These are phyloP conservation scores for Phrynocephalus vlangalii DNA, from an alignment of 2,797 vertebrate species.

Conservation along the genomic window DNA sequence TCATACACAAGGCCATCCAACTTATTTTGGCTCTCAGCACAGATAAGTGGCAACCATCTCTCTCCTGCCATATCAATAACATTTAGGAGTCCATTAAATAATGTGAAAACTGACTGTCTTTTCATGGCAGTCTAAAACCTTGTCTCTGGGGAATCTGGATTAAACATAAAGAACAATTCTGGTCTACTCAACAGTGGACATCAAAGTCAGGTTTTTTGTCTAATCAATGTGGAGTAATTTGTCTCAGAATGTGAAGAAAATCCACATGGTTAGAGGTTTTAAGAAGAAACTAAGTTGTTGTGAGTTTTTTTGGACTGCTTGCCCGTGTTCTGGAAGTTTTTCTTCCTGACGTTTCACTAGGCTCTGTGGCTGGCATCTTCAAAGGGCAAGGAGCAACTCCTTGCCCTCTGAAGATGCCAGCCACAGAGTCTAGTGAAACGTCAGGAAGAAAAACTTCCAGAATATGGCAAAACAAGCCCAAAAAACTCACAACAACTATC, in stretches of 20 bases:
- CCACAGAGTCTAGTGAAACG: no score
- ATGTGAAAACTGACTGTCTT: background rate
- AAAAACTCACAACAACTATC: no score
- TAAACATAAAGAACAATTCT: background rate
- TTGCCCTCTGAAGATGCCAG: no score
- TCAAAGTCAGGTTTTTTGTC: background rate
- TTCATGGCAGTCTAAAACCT: background rate
- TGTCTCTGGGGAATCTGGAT: background rate
- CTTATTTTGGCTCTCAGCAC: background rate
- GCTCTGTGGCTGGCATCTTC: no score
- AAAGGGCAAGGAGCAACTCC: no score
- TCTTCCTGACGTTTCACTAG: no score
- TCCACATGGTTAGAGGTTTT: background rate
- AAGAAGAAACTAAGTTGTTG: background rate
- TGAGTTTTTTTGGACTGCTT: no score
- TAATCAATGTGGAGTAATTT: background rate
- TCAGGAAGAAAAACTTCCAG: no score
- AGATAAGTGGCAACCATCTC: background rate
- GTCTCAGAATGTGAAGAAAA: background rate
- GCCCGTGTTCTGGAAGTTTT: no score
- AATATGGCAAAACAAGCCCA: no score
- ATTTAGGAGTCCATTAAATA: background rate
- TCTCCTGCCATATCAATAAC: background rate
- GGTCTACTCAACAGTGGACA: background rate
- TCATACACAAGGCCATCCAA: background rate